Percentiles rank a stretch among this genome's conserved stretches.
Conservation (phyloP, 2,797 vertebrate genomes). For the Phalloptychus januarius region DNA sequence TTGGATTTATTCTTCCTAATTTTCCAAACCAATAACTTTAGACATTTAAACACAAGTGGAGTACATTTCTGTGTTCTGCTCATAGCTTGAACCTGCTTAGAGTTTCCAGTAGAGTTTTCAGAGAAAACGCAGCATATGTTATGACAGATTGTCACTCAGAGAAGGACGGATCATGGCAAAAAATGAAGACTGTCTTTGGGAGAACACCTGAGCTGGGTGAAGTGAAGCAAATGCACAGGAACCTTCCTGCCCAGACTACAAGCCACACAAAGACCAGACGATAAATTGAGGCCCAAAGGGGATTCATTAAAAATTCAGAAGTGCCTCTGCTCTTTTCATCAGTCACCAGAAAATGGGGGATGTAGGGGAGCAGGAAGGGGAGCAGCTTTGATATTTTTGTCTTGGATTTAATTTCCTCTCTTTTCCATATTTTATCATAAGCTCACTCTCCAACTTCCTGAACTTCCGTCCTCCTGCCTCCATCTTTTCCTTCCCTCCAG, state of each 20-base stretch:
- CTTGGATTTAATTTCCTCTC: conserved; percentile 79
- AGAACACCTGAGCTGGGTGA: conserved; percentile 47
- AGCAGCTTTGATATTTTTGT: conserved; percentile 76
- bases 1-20: background rate
- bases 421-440: conserved; percentile 78
- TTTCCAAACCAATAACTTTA: background rate
- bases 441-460: conserved; percentile 30
- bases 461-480: conserved; percentile 25
- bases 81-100: background rate
- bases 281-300: conserved; percentile 32
- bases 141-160: conserved; percentile 15
- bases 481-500: conserved; percentile 44
- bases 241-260: conserved; percentile 29
- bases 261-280: conserved; percentile 37
- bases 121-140: background rate
- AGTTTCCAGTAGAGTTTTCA: conserved; percentile 1
- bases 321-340: conserved; percentile 64
- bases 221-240: conserved; percentile 46
- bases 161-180: conserved; percentile 38
- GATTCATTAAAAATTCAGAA: conserved; percentile 73
- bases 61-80: background rate
- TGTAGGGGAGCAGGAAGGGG: conserved; percentile 15
- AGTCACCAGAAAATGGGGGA: conserved; percentile 56
- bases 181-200: conserved; percentile 39
- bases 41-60: background rate